Base-by-base conservation (phyloP, 2,888 invertebrate genomes). In the Lepidocyrtinus sp. region DNA sequence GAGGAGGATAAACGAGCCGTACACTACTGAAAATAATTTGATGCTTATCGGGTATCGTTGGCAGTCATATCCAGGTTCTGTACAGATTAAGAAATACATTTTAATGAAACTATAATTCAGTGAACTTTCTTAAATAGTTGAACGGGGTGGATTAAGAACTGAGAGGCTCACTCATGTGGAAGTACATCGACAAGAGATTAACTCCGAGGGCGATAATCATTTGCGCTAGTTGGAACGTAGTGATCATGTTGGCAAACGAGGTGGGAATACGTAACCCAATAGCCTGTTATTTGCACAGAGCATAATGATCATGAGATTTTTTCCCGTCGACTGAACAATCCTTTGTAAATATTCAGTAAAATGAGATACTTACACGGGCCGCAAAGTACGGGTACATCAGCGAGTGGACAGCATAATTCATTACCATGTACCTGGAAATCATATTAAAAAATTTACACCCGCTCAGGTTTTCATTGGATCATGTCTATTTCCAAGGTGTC, bases 341-440 rank as follows among this genome's bases (percentile, higher is more conserved):
- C 1, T 59, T 55, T 55, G 55, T 12, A 59, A 3, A 15, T 1
- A 21, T 1, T 21, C 2, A 21, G 21, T n/a, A 59, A 59, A 59
- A 21, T 59, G 59, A 7, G 22, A 19, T 21, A 50, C n/a, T 63
- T 77, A 81, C 82, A 68, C 85, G 93, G 71, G 95, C 90, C 1
- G 96, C 95, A 90, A 94, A 97, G 90, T 96, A 97, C 2, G 94
- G 92, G 90, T 96, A 97, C 97, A 97, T 97, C 86, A 96, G 92
- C 78, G 93, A 92, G 89, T 96, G 96, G 71, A 97, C 96, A 88
- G 94, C 94, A 88, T 95, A 96, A 90, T 97, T 97, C 96, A 97
- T 96, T 75, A 95, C 95, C 88, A 96, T 94, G 90, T 96, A 97
- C 96, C n/a, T n/a, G n/a, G 12, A 36, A 36, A 36, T 36, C 12